phyloP scores from a whole-genome alignment of 2,888 invertebrate species.

The Lasioglossum oenotherae region DNA sequence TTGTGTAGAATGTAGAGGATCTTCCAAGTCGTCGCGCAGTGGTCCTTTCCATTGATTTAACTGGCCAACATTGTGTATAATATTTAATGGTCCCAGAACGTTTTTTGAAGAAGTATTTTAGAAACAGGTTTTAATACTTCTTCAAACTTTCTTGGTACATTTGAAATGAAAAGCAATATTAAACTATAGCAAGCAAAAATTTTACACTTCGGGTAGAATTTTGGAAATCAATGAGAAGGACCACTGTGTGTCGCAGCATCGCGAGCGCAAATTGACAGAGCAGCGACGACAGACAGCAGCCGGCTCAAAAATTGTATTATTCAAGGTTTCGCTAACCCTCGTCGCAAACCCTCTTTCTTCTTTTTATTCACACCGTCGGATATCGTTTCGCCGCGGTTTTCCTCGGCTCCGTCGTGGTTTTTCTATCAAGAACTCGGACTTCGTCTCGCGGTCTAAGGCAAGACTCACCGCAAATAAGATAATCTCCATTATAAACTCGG shows the following conservation, averaged over 20 bases:
- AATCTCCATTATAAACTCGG: constrained; percentile 84
- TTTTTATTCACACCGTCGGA: constrained; percentile 8
- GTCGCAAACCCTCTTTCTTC: not conserved
- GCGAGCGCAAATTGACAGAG: not conserved
- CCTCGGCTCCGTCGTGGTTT: constrained; percentile 30
- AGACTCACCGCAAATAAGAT: constrained; percentile 83
- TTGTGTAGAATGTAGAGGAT: too few relatives aligned
- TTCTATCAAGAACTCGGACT: constrained; percentile 54
- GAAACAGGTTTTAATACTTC: too few relatives aligned
- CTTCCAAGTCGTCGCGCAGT: not conserved
- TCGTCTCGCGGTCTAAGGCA: constrained; percentile 58
- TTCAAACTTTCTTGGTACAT: too few relatives aligned
- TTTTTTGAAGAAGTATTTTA: too few relatives aligned
- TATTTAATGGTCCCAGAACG: too few relatives aligned
- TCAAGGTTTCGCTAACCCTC: constrained; percentile 1
- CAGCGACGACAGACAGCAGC: constrained; percentile 4
- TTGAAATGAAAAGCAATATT: too few relatives aligned
- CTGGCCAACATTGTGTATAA: too few relatives aligned
- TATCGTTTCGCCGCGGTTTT: constrained; percentile 18
- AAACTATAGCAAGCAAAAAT: too few relatives aligned
- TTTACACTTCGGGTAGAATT: too few relatives aligned
- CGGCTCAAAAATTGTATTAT: not conserved
- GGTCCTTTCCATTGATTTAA: too few relatives aligned
- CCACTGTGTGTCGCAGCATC: not conserved
- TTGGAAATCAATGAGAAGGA: too few relatives aligned